Evolutionary conservation across 2,888 invertebrate genomes (phyloP).

Genomic region (Drosophila neotestacea): DNA sequence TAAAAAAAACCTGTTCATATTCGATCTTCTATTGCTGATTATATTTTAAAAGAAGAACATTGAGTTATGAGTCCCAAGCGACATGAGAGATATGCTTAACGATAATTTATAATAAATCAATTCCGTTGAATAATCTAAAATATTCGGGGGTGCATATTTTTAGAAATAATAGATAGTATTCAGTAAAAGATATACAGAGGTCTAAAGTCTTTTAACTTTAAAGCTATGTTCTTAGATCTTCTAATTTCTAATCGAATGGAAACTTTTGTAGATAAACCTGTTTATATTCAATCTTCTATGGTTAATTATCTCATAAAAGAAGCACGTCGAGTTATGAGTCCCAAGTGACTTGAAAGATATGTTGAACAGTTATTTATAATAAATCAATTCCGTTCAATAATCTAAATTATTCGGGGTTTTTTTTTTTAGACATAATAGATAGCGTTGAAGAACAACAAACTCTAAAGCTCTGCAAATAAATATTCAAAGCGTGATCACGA

Average conservation of each 20-base stretch:
- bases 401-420: conserved; percentile 16
- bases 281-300: not conserved
- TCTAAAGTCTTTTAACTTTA: not conserved
- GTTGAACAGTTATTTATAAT: conserved; percentile 11
- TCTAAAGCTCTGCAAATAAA: conserved; percentile 28
- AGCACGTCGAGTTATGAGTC: not conserved
- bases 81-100: conserved; percentile 9
- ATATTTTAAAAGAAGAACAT: not conserved
- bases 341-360: conserved; percentile 5
- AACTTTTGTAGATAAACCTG: conserved; percentile 7
- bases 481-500: conserved; percentile 16
- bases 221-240: conserved; percentile 16
- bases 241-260: not conserved
- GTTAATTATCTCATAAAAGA: conserved; percentile 1
- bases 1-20: conserved; percentile 4
- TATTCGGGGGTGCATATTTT: conserved; percentile 33
- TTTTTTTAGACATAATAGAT: conserved; percentile 43
- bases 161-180: conserved; percentile 41
- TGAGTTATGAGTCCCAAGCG: conserved; percentile 4
- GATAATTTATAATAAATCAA: conserved; percentile 38
- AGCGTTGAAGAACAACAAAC: conserved; percentile 15
- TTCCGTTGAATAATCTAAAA: conserved; percentile 24
- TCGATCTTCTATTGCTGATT: not conserved
- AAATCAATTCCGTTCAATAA: conserved; percentile 47
- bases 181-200: not conserved